Conservation (phyloP, 2,113 vertebrate species). For the Microcebus murinus region DNA sequence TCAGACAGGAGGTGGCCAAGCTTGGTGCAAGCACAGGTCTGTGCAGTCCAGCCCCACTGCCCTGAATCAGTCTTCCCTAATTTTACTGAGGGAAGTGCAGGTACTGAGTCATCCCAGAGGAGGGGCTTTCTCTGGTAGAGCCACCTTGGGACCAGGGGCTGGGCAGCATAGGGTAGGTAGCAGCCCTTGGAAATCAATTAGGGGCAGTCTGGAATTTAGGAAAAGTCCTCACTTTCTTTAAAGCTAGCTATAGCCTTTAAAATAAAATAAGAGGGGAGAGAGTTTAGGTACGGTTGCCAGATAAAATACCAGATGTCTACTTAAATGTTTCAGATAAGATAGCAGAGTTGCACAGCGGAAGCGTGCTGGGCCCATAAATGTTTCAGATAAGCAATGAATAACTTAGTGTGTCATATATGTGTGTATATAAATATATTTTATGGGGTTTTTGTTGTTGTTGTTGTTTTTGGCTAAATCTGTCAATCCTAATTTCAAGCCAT, state of each 20-base stretch:
- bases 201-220: not conserved
- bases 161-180: not conserved
- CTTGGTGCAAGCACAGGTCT: not conserved
- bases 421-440: not conserved
- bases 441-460: too few species aligned
- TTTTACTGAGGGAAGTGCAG: not conserved
- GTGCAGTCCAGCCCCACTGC: not conserved
- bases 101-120: accelerated
- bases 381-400: not conserved
- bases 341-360: too few species aligned
- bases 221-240: not conserved
- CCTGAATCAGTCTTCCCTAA: not conserved
- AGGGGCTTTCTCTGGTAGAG: not conserved
- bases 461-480: not conserved
- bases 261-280: not conserved
- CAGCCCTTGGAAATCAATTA: not conserved
- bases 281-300: not conserved
- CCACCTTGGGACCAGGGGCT: not conserved
- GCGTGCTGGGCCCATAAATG: too few species aligned
- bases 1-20: not conserved
- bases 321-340: not conserved
- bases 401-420: not conserved
- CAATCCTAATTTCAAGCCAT: not conserved
- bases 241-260: not conserved
- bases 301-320: not conserved